phyloP scores from a whole-genome alignment of 1,140 invertebrate species.

The Vanessa atalanta region DNA sequence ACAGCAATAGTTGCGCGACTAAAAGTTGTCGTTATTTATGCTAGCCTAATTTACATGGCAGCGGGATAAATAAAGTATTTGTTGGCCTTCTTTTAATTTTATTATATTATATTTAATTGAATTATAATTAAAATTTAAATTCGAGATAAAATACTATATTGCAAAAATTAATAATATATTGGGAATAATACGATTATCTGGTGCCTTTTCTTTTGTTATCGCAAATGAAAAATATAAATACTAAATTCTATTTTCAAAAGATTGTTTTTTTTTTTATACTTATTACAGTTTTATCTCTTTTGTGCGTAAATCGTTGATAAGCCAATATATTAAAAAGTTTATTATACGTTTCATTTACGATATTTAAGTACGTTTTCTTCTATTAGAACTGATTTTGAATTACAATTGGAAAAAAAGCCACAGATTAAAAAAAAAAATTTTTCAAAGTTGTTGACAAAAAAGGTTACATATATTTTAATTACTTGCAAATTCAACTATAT shows the following conservation, averaged over 20 bases:
- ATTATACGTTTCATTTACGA: constrained; percentile 23
- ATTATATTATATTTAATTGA: not conserved
- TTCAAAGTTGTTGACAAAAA: not conserved
- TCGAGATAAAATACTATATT: constrained; percentile 4
- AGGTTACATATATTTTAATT: not conserved
- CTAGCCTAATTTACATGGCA: constrained; percentile 12
- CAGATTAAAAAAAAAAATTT: not conserved
- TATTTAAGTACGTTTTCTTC: constrained; percentile 1
- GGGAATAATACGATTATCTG: not conserved
- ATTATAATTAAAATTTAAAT: not conserved
- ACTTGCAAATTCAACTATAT: not conserved
- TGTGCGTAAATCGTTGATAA: constrained; percentile 26
- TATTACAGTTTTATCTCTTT: constrained; percentile 12
- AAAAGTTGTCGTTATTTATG: constrained; percentile 2
- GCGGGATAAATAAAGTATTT: constrained; percentile 3
- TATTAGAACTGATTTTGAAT: not conserved
- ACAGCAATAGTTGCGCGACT: constrained; percentile 21
- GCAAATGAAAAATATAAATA: constrained; percentile 15
- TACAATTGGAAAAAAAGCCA: not conserved
- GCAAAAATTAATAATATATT: not conserved
- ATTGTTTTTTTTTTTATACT: not conserved
- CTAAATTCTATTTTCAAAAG: constrained; percentile 13
- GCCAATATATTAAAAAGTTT: constrained; percentile 19
- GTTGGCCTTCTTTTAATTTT: constrained; percentile 7
- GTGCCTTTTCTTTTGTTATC: not conserved